Base-by-base conservation (phyloP, 2,797 vertebrate genomes). In the Craterocephalus amniculus region DNA sequence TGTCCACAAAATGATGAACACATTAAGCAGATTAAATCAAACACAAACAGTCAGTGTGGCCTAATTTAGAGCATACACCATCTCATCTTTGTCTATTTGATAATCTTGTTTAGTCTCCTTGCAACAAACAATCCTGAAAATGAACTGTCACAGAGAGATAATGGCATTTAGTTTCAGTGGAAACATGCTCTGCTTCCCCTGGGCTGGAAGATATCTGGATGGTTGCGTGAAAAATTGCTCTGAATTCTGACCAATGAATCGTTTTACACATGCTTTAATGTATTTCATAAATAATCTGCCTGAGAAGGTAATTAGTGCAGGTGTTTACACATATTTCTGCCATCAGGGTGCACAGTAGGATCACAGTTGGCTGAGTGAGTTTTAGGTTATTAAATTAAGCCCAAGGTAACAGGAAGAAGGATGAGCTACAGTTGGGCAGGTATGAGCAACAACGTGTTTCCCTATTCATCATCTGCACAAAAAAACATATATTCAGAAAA, bases 321-420 rank as follows among this genome's bases (percentile, higher is more conserved):
- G 91, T 93, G 90, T 93, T 92, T 93, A 89, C 92, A 89, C 88
- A 90, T 89, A 89, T 90, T 92, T 90, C 87, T 87, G 83, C 87
- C 89, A 92, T 92, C 83, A 90, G 89, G 90, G 85, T 85, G 89
- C 90, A 92, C 88, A 90, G 87, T 90, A 84, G 88, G 91, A 90
- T 91, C 87, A 81, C 84, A 89, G 89, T 90, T 89, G 90, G 88
- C 87, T 89, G 87, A 88, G 75, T 89, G 83, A 86, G 81, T 88
- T 91, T 90, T 79, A 86, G 82, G 87, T 90, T 90, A 91, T 93
- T 92, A 91, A 92, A 91, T 91, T 85, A 90, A 82, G 84, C 85
- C 83, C 85, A 87, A 79, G 82, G 87, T 92, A 91, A 89, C 81
- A 83, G 81, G 80, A 90, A 91, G 88, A 93, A 81, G 74, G 86